phyloP scores from a whole-genome alignment of 2,888 invertebrate genomes.

The Oscheius sp. region DNA sequence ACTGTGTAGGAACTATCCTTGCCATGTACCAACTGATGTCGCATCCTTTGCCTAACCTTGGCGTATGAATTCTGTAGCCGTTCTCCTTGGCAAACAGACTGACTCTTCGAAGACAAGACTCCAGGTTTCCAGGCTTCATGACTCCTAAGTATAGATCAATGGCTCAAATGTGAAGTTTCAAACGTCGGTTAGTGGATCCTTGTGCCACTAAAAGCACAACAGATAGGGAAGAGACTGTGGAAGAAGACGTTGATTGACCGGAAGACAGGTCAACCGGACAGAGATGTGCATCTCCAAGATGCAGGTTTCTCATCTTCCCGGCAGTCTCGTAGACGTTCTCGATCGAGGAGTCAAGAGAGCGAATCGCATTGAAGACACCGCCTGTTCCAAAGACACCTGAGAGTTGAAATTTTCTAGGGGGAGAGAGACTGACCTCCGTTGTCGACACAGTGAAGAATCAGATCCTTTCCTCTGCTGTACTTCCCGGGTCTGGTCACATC shows the following conservation, averaged over 20 bases:
- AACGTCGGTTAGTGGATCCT: conserved; percentile 11
- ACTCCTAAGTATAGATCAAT: not conserved
- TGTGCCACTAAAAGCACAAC: conserved; percentile 21
- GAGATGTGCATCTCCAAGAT: conserved; percentile 74
- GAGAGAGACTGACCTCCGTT: conserved; percentile 58
- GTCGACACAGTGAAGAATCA: conserved; percentile 75
- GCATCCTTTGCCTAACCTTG: conserved; percentile 13
- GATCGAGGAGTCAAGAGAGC: conserved; percentile 65
- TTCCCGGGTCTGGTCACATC: conserved; percentile 26
- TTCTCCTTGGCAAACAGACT: conserved; percentile 16
- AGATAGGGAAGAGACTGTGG: not conserved
- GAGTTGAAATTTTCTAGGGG: conserved; percentile 38
- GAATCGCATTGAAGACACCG: conserved; percentile 75
- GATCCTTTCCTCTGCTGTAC: conserved; percentile 57
- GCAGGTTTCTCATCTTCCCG: conserved; percentile 74
- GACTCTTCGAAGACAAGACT: conserved; percentile 22
- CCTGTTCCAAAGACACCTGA: conserved; percentile 75
- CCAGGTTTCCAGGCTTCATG: conserved; percentile 21
- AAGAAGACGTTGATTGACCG: not conserved
- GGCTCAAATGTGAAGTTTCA: not conserved
- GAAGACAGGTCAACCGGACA: conserved; percentile 49
- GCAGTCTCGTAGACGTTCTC: conserved; percentile 73
- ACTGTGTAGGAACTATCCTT: not conserved
- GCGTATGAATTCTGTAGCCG: conserved; percentile 17
- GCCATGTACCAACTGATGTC: conserved; percentile 33